Evolutionary conservation across 2,797 vertebrate genomes (phyloP), one percentile per base, ranked within the genome.

Genomic region (Hippopotamyrus pictus): DNA sequence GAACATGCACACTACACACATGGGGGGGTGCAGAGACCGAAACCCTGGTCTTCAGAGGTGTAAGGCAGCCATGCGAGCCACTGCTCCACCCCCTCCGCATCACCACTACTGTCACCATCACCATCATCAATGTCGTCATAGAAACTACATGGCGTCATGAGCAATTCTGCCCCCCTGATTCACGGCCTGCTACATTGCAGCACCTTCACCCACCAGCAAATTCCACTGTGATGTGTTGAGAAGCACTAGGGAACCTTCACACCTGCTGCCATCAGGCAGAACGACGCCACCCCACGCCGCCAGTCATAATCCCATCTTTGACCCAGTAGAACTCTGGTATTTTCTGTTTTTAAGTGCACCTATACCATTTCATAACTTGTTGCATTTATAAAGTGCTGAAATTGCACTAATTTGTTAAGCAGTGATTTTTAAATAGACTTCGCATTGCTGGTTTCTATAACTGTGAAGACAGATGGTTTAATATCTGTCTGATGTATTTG

Each of bases 381-480:
- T 33, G 3, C 62, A 65, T 65, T 65, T 65, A 29, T 65, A 12
- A 65, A 65, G 59, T 65, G 3, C 59, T 65, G 59, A 29, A 65
- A 65, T 29, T 65, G 25, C 62, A 65, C 25, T 69, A 33, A 69
- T 69, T 29, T 69, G 25, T 69, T 69, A 33, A 73, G 65, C 65
- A 46, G 17, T n/a, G 37, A 44, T 79, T 79, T 79, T 44, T 79
- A n/a, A 41, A 79, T 19, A 44, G 37, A 41, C 73, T 79, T 79
- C 1, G 2, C 33, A 19, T 41, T 41, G 73, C 73, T 44, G 37
- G 73, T 9, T 79, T n/a, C 73, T 41, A 17, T 19, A 79, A 79
- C 41, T 79, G 37, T 79, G 73, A 79, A 44, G 73, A 79, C 73
- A 79, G 73, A 79, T n/a, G 73, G 73, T 37, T 79, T 79, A 79